A percentile compares a stretch with the other conserved stretches of the same genome.
phyloP scores from a whole-genome alignment of 1,140 invertebrate genomes.

The Batillaria attramentaria region DNA sequence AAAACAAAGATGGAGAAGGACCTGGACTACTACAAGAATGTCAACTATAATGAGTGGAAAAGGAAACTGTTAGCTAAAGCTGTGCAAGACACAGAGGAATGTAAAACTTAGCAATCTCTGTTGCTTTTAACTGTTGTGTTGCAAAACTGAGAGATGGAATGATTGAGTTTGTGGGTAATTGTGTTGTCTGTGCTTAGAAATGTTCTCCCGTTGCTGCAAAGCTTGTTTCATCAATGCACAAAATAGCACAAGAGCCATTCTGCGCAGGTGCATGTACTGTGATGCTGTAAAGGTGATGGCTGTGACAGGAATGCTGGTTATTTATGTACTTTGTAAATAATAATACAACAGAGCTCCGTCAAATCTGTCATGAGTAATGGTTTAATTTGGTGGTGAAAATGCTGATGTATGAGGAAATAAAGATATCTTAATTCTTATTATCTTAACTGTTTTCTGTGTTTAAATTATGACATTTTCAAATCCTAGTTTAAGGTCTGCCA shows the following conservation, averaged over 20 bases:
- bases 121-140: too few relatives aligned
- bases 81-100: slow-evolving; percentile 21
- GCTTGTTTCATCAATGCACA: background rate
- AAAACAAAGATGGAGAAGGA: slow-evolving; percentile 34
- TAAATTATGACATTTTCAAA: too few relatives aligned
- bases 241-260: background rate
- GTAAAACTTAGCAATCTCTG: background rate
- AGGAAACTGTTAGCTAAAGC: slow-evolving; percentile 43
- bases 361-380: too few relatives aligned
- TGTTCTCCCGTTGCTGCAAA: background rate
- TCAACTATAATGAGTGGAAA: slow-evolving; percentile 51
- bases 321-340: too few relatives aligned
- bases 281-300: too few relatives aligned
- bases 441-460: too few relatives aligned
- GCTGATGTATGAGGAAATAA: too few relatives aligned
- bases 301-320: too few relatives aligned
- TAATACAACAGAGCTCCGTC: too few relatives aligned
- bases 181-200: background rate
- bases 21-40: slow-evolving; percentile 26
- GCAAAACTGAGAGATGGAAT: background rate
- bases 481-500: too few relatives aligned
- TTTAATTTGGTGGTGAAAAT: too few relatives aligned
- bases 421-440: too few relatives aligned
- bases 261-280: background rate
- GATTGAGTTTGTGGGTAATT: background rate